Evolutionary conservation across 2,797 vertebrate species (phyloP), one percentile per base, ranked within the genome.

Genomic region (Enteromius trimaculatus): DNA sequence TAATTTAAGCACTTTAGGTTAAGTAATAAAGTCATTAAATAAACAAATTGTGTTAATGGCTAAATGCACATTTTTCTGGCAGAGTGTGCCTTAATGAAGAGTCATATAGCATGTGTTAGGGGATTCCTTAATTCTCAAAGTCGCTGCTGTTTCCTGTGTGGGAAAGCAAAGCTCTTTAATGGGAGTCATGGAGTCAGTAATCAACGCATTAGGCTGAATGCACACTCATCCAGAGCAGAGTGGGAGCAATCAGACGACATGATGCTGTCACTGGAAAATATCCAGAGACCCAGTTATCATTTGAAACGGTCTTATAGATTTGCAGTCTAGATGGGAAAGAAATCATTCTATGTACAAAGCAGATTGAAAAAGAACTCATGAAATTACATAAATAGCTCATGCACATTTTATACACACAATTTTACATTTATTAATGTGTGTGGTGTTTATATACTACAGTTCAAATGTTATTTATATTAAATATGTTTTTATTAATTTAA

Each of bases 91-190:
- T 53, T 69, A 42, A 53, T 69, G 21, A 39, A 23, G 62, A 53
- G 21, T 17, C 13, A 26, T 60, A 51, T 23, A 29, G 82, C 21
- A 58, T 75, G 49, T 86, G 86, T 75, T 66, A 34, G 49, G 29
- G 47, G 76, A 39, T 77, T 76, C n/a, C 66, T 23, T 85, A 23
- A 66, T 49, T 68, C 47, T 47, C 64, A 55, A 29, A 37, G 77
- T 66, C 87, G 31, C 87, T 37, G 58, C 65, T 65, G 84, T 88
- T 65, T 23, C 78, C 75, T 72, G 79, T 71, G 69, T 58, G 51
- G 68, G 53, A 62, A 71, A 51, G 62, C 34, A n/a, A 79, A 79
- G 29, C 62, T 53, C 62, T 79, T 69, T 39, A 79, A 69, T 55
- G n/a, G 5, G 31, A 79, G 29, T 37, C 44, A 68, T 68, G 64